Evolutionary conservation across 2,113 vertebrate genomes (phyloP).

Genomic region (Lepidothrix coronata): DNA sequence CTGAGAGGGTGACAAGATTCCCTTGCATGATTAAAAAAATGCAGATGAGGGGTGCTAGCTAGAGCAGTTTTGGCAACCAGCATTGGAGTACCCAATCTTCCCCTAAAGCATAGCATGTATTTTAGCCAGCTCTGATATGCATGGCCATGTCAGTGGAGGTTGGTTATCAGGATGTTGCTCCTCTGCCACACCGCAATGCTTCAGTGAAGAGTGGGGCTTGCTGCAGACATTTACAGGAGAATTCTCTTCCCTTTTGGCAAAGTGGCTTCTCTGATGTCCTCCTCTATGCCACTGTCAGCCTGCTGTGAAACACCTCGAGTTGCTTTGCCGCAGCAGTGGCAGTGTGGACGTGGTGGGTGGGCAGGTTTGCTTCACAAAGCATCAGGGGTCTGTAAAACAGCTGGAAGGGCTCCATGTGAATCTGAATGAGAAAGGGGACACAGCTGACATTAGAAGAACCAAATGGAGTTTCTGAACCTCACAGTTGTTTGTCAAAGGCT

Average conservation of each 20-base stretch:
- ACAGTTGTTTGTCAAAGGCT: background rate
- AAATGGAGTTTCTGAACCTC: conserved; percentile 9
- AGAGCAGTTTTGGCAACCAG: background rate
- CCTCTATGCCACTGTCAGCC: rapidly evolving
- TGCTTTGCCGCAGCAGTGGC: rapidly evolving
- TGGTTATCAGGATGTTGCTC: background rate
- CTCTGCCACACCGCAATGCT: background rate
- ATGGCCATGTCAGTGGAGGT: background rate
- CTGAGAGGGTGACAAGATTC: background rate
- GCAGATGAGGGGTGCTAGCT: background rate
- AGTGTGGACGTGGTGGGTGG: background rate
- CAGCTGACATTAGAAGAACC: background rate
- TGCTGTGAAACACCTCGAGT: background rate
- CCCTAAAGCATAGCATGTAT: background rate
- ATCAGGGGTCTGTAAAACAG: background rate
- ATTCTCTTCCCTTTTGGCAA: background rate
- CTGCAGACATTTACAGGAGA: background rate
- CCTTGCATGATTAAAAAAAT: background rate
- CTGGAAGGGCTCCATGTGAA: background rate
- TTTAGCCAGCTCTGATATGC: background rate
- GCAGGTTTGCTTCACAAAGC: background rate
- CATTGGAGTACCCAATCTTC: background rate
- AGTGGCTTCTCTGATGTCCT: background rate
- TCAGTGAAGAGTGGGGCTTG: background rate
- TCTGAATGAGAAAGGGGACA: conserved; percentile 31